Evolutionary conservation across 2,113 vertebrate species (phyloP).

Genomic region (Sander vitreus): DNA sequence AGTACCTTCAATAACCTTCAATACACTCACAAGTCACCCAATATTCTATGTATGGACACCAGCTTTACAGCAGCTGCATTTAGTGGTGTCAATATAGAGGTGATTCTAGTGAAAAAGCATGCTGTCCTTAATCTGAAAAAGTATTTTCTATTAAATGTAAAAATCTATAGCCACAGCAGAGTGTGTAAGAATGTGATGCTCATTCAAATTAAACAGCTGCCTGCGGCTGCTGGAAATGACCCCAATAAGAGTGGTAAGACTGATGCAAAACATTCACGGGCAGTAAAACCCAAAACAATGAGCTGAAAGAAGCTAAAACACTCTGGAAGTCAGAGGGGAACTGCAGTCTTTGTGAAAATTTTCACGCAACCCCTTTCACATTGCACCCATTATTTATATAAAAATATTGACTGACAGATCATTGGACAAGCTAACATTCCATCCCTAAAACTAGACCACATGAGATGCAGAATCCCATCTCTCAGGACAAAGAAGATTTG

Average conservation of each 20-base stretch:
- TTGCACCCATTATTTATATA: neutral
- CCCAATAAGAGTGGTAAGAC: neutral
- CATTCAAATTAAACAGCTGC: neutral
- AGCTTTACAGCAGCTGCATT: neutral
- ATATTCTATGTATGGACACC: neutral
- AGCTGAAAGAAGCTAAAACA: neutral
- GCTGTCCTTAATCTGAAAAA: neutral
- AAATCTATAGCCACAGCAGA: neutral
- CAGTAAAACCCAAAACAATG: neutral
- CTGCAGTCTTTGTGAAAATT: neutral
- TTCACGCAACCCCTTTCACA: neutral
- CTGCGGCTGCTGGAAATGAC: neutral
- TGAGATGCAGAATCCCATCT: slow-evolving; percentile 7
- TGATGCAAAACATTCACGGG: neutral
- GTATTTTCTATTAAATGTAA: neutral
- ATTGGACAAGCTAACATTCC: neutral
- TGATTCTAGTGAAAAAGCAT: neutral
- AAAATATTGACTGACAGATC: neutral
- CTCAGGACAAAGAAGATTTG: neutral
- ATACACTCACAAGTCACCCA: slow-evolving; percentile 1
- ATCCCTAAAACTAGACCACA: neutral
- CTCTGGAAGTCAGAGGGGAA: neutral
- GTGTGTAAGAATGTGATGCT: neutral
- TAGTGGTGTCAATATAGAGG: neutral
- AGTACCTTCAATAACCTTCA: slow-evolving; percentile 41